Percentiles rank a stretch among this genome's conserved stretches.
phyloP scores from a whole-genome alignment of 2,113 vertebrate species.

The Hylia prasina region DNA sequence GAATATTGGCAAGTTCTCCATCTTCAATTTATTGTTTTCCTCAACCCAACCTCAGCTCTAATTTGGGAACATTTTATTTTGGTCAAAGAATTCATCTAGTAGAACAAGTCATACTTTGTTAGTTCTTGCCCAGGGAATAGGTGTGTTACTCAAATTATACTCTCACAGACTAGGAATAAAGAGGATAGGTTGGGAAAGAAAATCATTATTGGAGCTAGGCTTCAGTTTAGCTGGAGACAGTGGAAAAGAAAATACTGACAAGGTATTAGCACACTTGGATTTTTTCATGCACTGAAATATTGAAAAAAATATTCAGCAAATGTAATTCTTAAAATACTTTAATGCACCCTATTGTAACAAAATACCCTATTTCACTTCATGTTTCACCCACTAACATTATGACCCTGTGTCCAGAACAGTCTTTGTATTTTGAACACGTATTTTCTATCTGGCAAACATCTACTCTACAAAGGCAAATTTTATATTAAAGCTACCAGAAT shows the following conservation, averaged over 20 bases:
- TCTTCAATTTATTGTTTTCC: background rate
- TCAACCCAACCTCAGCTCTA: background rate
- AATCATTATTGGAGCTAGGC: background rate
- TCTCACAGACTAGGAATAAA: background rate
- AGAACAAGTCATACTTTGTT: conserved; percentile 32
- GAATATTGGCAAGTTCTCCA: background rate
- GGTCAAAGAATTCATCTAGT: background rate
- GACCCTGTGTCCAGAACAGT: background rate
- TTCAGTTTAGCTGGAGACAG: background rate
- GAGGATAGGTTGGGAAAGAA: background rate
- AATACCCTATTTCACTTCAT: background rate
- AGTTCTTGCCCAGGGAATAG: conserved; percentile 19
- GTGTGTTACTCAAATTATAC: conserved; percentile 31
- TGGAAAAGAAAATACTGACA: background rate
- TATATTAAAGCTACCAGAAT: background rate
- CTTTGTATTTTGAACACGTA: background rate
- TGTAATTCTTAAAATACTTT: background rate
- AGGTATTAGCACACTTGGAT: background rate
- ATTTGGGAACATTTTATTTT: conserved; percentile 17
- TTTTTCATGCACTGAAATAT: background rate
- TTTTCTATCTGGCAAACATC: background rate
- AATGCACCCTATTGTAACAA: background rate
- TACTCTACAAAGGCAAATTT: background rate
- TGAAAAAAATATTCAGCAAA: background rate
- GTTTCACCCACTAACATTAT: background rate